Conservation (phyloP, 2,113 vertebrate genomes). For the Perccottus glenii region DNA sequence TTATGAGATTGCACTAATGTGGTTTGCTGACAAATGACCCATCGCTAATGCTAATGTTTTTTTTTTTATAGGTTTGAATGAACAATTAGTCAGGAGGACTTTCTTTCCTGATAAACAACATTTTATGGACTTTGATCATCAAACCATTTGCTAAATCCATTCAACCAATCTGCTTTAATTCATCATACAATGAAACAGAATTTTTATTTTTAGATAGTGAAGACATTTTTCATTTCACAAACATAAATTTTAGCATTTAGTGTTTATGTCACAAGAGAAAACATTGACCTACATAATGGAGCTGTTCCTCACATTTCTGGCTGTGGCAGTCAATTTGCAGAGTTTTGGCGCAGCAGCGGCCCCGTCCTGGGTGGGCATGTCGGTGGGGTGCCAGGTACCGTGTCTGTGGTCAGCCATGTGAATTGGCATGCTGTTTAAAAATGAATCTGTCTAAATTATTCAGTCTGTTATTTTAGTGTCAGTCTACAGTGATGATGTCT, state of each 20-base stretch:
- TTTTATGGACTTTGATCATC: slow-evolving; percentile 33
- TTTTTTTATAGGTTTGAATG: slow-evolving; percentile 41
- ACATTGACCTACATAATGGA: slow-evolving; percentile 18
- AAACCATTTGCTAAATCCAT: slow-evolving; percentile 29
- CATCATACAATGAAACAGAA: neutral
- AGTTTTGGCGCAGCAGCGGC: slow-evolving; percentile 27
- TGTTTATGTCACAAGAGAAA: slow-evolving; percentile 15
- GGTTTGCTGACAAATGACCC: slow-evolving; percentile 49
- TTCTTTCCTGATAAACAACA: slow-evolving; percentile 49
- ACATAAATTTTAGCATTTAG: slow-evolving; percentile 22
- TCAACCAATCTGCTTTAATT: neutral
- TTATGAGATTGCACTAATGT: slow-evolving; percentile 25
- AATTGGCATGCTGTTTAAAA: slow-evolving; percentile 79
- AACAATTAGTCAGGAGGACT: slow-evolving; percentile 27
- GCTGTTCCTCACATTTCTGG: neutral
- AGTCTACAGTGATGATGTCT: slow-evolving; percentile 64
- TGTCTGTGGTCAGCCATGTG: slow-evolving; percentile 65
- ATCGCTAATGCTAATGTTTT: slow-evolving; percentile 36
- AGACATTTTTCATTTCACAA: slow-evolving; percentile 14
- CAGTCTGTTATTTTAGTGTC: slow-evolving; percentile 79
- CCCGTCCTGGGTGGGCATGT: slow-evolving; percentile 53
- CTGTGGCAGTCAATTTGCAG: slow-evolving; percentile 24
- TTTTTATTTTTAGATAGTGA: no score
- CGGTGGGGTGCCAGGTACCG: slow-evolving; percentile 58
- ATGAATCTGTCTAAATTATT: slow-evolving; percentile 80